Evolutionary conservation across 37 sponge, comb jelly and placozoan genomes (phyloP).

Genomic region (Beroe forskalii): DNA sequence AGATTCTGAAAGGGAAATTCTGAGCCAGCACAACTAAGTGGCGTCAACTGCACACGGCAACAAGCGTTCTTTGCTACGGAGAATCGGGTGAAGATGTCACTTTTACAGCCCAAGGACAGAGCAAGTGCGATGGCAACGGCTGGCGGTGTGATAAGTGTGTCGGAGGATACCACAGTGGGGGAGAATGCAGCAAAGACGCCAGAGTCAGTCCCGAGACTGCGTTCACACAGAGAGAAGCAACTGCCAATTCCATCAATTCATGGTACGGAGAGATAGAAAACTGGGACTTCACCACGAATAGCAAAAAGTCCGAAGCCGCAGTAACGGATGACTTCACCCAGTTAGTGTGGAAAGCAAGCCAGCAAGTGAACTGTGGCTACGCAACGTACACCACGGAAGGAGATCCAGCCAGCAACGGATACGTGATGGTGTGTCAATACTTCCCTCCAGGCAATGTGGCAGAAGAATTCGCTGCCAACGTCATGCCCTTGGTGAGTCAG

Average conservation of each 20-base stretch:
- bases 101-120: conserved; percentile 11
- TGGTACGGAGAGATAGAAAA: conserved; percentile 14
- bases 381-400: background rate
- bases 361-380: conserved; percentile 47
- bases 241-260: background rate
- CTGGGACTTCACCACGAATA: background rate
- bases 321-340: background rate
- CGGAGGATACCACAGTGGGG: conserved; percentile 19
- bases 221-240: background rate
- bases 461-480: background rate
- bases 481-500: conserved; percentile 14
- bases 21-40: no score
- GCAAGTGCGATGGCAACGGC: background rate
- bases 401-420: background rate
- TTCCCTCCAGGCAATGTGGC: background rate
- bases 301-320: background rate
- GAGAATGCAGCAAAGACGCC: background rate
- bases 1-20: no score
- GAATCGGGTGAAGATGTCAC: conserved; percentile 10
- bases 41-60: conserved; percentile 11
- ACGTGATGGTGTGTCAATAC: conserved; percentile 16
- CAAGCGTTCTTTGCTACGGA: background rate
- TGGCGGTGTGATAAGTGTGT: background rate
- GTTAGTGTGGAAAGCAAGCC: conserved; percentile 8
- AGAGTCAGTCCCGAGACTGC: background rate